Evolutionary conservation across 2,113 vertebrate genomes (phyloP), one percentile per base, ranked within the genome.

Genomic region (Aldabrachelys gigantea): DNA sequence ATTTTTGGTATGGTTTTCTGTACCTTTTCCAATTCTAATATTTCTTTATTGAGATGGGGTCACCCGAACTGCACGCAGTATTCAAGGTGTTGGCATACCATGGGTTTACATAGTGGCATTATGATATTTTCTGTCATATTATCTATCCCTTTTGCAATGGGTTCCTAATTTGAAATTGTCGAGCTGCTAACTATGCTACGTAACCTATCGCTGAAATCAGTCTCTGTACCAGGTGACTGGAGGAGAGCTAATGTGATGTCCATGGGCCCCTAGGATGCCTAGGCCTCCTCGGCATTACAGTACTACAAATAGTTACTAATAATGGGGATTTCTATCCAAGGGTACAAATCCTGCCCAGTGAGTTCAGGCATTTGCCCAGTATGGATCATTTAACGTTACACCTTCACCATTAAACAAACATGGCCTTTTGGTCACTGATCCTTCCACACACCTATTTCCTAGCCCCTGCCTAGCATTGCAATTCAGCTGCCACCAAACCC

Each of bases 371-470:
- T 80, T 92, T 91, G 95, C 80, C 90, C 13, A 4, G 24, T 56
- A 2, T 22, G 78, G 84, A 17, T 29, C 53, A 6, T 7, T 13
- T 82, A 41, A 27, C 1, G 96, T 96, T 96, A 94, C 85, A 92
- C 56, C 94, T 96, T 81, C 94, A 95, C 94, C 93, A 85, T 47
- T 96, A 0, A 0, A 89, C 88, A 96, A 96, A 97, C 94, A 95
- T n/a, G 53, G 65, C 85, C 94, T 85, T 8, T 89, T 69, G 96
- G 90, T 79, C 95, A 81, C 3, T 44, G 87, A 87, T 54, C 92
- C 94, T 89, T 44, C 11, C 94, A 91, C 47, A 87, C 25, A 41
- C 2, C 89, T 82, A 69, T 38, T 89, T 89, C 65, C 81, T 92
- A 95, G 89, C 82, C 91, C 72, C 82, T 82, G 94, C 11, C 75